Evolutionary conservation across 2,888 invertebrate genomes (phyloP), one percentile per base, ranked within the genome.

Genomic region (Nephrotoma flavescens): DNA sequence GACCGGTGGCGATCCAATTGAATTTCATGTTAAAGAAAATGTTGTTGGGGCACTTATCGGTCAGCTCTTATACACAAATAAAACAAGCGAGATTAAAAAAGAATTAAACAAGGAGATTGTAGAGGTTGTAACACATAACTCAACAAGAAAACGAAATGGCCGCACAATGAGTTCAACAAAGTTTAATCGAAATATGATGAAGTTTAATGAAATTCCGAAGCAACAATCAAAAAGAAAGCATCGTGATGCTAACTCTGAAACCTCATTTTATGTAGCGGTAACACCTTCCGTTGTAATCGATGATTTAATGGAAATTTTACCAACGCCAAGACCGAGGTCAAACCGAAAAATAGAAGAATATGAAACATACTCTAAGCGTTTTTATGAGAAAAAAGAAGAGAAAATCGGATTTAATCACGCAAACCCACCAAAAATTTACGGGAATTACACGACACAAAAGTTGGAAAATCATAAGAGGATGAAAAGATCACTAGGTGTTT

Each of bases 1-100:
- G 88, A 94, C 94, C 87, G 93, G 93, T 85, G 94, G 95, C 89
- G 94, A 95, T 86, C 94, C 95, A 0, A 93, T 96, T 31, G 94
- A 95, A 88, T 96, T 96, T 89, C 94, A 94, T 88, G 95, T 96
- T 0, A 94, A 94, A 89, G 96, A 97, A 91, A 97, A 97, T 90
- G 90, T 94, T 84, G 94, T 94, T 4, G 95, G 95, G 87, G 95
- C 95, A 47, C 93, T 95, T 84, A 95, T 96, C 88, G 96, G 96
- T 1, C 95, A 94, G 90, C 93, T 96, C 85, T 92, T 95, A 85
- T 94, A 95, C 87, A 93, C 91, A 87, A 91, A 92, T 87, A 90
- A 90, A 87, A 88, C 88, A 88, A 89, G 90, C 19, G 85, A 42
- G 45, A 45, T 19, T 44, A 85, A 19, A 85, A 85, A 85, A 5